Conservation (phyloP, 2,797 vertebrate genomes). For the Melanitta fusca region DNA sequence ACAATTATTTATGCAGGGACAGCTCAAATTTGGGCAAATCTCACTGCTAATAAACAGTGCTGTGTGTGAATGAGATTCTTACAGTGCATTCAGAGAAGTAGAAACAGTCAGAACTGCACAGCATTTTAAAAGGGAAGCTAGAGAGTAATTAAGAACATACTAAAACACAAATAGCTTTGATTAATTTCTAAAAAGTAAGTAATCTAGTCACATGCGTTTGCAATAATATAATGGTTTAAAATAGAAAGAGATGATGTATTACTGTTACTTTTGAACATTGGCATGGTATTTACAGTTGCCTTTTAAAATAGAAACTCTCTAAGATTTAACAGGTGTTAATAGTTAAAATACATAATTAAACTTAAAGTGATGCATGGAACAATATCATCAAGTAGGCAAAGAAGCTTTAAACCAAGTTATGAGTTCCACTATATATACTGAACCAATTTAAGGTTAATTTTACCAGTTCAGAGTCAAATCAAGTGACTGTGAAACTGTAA, state of each 20-base stretch:
- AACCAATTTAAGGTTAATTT: not conserved
- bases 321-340: not conserved
- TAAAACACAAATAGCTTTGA: not conserved
- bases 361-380: not conserved
- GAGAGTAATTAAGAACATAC: not conserved
- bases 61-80: not conserved
- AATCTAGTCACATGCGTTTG: conserved; percentile 20
- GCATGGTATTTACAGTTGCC: not conserved
- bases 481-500: not conserved
- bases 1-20: not conserved
- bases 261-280: not conserved
- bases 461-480: not conserved
- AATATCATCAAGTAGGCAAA: not conserved
- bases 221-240: not conserved
- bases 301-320: not conserved
- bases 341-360: not conserved
- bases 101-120: not conserved
- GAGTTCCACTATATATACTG: not conserved
- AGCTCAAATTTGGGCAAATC: not conserved
- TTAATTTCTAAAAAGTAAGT: not conserved
- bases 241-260: not conserved
- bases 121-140: not conserved
- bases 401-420: not conserved
- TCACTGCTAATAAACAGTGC: not conserved
- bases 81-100: not conserved